A percentile compares a stretch with the other conserved stretches of the same genome.
Evolutionary conservation across 2,888 invertebrate genomes (phyloP).

Genomic region (Drosophila aldrichi): DNA sequence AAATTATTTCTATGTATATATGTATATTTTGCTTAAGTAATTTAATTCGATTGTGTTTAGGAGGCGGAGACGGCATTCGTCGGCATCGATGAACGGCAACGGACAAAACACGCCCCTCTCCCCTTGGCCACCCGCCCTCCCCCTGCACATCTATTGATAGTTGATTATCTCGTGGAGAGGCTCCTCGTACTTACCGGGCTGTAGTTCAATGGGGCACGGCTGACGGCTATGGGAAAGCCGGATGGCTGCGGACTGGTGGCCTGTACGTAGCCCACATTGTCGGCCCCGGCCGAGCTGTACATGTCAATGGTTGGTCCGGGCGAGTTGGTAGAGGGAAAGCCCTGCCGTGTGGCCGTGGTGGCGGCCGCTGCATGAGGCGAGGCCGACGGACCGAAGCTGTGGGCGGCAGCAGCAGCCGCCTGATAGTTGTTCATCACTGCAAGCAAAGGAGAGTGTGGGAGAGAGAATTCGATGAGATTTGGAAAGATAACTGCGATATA

Average conservation of each 20-base stretch:
- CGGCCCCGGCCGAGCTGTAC: slow-evolving; percentile 94
- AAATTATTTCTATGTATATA: slow-evolving; percentile 19
- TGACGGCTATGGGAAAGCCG: slow-evolving; percentile 97
- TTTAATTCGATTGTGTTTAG: neutral
- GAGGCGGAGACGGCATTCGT: slow-evolving; percentile 3
- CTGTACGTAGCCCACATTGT: slow-evolving; percentile 97
- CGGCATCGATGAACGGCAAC: slow-evolving; percentile 19
- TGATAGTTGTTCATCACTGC: slow-evolving; percentile 99
- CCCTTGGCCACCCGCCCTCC: neutral
- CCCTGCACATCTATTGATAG: slow-evolving; percentile 18
- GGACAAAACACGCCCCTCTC: slow-evolving; percentile 41
- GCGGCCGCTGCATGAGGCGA: slow-evolving; percentile 92
- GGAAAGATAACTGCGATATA: neutral
- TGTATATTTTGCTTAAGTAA: slow-evolving; percentile 9
- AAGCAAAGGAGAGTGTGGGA: slow-evolving; percentile 70
- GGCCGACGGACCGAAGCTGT: slow-evolving; percentile 92
- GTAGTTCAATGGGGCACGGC: slow-evolving; percentile 96
- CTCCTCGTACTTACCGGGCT: slow-evolving; percentile 91
- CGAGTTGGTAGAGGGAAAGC: slow-evolving; percentile 96
- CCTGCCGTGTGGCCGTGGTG: slow-evolving; percentile 89
- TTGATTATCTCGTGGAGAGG: neutral
- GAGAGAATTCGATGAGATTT: neutral
- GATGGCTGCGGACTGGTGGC: slow-evolving; percentile 98
- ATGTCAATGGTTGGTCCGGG: slow-evolving; percentile 96
- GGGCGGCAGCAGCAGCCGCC: slow-evolving; percentile 92